Base-by-base conservation (phyloP, 1,140 invertebrate genomes). In the Drosophila pseudoobscura region DNA sequence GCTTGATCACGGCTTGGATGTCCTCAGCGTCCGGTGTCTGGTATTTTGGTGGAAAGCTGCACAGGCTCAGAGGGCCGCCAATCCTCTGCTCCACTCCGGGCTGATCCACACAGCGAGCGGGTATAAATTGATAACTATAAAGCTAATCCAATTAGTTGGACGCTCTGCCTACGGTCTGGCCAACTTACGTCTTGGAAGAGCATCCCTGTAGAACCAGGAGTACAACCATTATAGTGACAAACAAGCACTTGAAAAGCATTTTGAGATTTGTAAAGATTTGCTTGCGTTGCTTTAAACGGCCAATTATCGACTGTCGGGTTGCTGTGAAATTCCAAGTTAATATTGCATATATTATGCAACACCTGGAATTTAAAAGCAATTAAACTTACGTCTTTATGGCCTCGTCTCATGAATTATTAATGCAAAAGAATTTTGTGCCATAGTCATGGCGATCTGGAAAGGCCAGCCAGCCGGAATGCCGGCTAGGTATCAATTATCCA, bases 101-200 rank as follows among this genome's bases (percentile, higher is more conserved):
- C 47, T 69, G 56, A 8, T 82, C 59, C 45, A 55, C 56, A 43
- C 78, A 77, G 0, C 78, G 69, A 1, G 58, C 78, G 0, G 68
- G 73, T 55, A 82, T 52, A 50, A 82, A 82, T 22, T 77, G 50
- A 63, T 82, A 82, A 61, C 78, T 82, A 15, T 5, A 45, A 35
- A 29, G 4, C 0, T 29, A 1, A 6, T 15, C 0, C 13, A 15
- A 9, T 17, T 26, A 6, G n/a, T 9, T 5, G 8, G 20, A 4
- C 15, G 7, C 24, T 7, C 9, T 29, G 2, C 20, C 20, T 20
- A 20, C 5, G 24, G 24, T 26, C 3, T 26, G 8, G 8, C 47
- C 7, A 22, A 61, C 60, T 64, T 75, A 80, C 78, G 79, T 35
- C 11, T 24, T 65, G 5, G 56, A 61, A 8, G 4, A 26, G 11